Evolutionary conservation across 2,888 invertebrate species (phyloP), one percentile per base, ranked within the genome.

Genomic region (Lottia gigantea): DNA sequence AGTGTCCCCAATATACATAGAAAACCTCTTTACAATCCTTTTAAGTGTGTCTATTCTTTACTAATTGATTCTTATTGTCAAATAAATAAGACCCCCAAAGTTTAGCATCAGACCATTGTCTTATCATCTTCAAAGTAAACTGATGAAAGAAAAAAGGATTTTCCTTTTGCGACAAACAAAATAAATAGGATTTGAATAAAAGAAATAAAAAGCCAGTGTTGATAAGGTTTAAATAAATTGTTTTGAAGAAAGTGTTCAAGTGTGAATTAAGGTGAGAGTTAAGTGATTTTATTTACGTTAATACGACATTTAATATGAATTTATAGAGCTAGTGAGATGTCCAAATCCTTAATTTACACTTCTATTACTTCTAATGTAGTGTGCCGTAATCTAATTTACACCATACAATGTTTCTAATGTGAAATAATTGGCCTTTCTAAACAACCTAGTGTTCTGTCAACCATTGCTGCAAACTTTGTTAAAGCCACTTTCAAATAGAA

Each of bases 351-450:
- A 55, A 55, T 55, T 55, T 55, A 55, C 55, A 19, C 19, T 55
- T 55, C 55, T 55, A 55, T 55, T 55, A 55, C 12, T 55, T 55
- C 55, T 55, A 55, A 55, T 55, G 55, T 55, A 55, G 55, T 55
- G 55, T 23, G 23, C 11, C 19, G 12, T 55, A 55, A 55, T 55
- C 23, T 23, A 55, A 55, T 55, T 55, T 23, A 55, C 55, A 23
- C 23, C 16, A 19, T 55, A 55, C 55, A 55, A 55, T 55, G 55
- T 19, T 14, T 19, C 19, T 55, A 55, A 55, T 14, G 23, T 23
- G 11, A 23, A 55, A 19, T 55, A 55, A 55, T 55, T 55, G 55
- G 55, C 55, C 23, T 23, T 55, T 55, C 19, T 55, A 55, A 55
- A 55, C 55, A 55, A 19, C 23, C 55, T 23, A 19, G 23, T 23